Evolutionary conservation across 1,140 invertebrate genomes (phyloP), one percentile per base, ranked within the genome.

Genomic region (Sesamia nonagrioides): DNA sequence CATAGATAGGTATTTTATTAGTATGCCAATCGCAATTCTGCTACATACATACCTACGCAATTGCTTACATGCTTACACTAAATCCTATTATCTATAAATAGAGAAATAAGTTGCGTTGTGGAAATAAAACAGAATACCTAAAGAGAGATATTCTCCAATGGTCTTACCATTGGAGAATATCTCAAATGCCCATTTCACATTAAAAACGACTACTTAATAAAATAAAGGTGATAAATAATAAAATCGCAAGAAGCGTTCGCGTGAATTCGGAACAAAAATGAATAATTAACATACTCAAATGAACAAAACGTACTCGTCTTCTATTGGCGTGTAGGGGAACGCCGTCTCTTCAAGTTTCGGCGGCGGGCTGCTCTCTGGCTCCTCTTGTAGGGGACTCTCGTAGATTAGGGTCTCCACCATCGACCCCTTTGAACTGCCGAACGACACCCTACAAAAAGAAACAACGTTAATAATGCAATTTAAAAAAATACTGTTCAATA

Each of bases 351-450:
- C 91, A 76, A 84, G 80, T 76, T 88, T 91, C n/a, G 86, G 92
- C 60, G 84, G 94, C 45, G 90, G 94, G 80, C 91, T 94, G 82
- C 83, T 90, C 85, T 97, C 96, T 56, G 96, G 96, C 89, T 97
- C 97, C 91, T 97, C 97, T 82, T 96, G 95, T 73, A 97, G 96
- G 58, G 96, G 96, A 81, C 97, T 98, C 94, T 98, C 98, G 93
- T 98, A 98, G 76, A 98, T 98, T 48, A 98, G 95, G 17, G 98
- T 98, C 95, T 98, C 98, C 48, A 98, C 98, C 98, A 98, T 98
- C n/a, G 98, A 98, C 72, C 98, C 98, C 95, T 98, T 98, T 81
- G 98, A 98, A 89, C 98, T 98, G 60, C 98, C 98, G 93, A 98
- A 98, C 42, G 98, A 98, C 71, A 98, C 98, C 95, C 98, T 98